phyloP scores from a whole-genome alignment of 2,797 vertebrate species.

The Cryptoblepharus egeriae region DNA sequence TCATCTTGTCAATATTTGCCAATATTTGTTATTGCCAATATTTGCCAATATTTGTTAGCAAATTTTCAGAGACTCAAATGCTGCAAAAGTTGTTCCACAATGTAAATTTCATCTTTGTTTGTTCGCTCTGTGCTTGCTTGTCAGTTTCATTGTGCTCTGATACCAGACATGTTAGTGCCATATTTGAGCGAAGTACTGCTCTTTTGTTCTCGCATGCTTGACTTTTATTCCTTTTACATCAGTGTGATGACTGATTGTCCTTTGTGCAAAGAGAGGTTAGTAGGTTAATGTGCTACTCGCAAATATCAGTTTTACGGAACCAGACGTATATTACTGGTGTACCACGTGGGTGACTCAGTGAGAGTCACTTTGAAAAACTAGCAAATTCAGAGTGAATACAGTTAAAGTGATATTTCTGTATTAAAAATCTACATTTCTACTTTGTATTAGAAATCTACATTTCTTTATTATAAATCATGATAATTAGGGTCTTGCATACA shows the following conservation, averaged over 20 bases:
- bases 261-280: slow-evolving; percentile 64
- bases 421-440: neutral
- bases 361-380: slow-evolving; percentile 49
- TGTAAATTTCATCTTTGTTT: neutral
- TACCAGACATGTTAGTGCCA: neutral
- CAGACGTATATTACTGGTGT: slow-evolving; percentile 49
- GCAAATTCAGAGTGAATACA: slow-evolving; percentile 43
- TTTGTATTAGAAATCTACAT: neutral
- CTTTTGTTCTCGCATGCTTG: slow-evolving; percentile 31
- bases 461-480: neutral
- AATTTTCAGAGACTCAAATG: slow-evolving; percentile 32
- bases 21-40: neutral
- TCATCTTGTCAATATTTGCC: slow-evolving; percentile 6
- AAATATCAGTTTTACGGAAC: slow-evolving; percentile 50
- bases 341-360: slow-evolving; percentile 47
- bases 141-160: slow-evolving; percentile 6
- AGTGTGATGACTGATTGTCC: slow-evolving; percentile 29
- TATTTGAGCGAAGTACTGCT: neutral
- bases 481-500: too few relatives aligned
- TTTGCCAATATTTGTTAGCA: slow-evolving; percentile 33
- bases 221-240: slow-evolving; percentile 24
- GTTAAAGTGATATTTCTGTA: neutral
- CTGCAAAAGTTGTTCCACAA: slow-evolving; percentile 43
- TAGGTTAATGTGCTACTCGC: slow-evolving; percentile 64
- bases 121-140: neutral